Evolutionary conservation across 2,113 vertebrate genomes (phyloP), one percentile per base, ranked within the genome.

Genomic region (Protobothrops mucrosquamatus): DNA sequence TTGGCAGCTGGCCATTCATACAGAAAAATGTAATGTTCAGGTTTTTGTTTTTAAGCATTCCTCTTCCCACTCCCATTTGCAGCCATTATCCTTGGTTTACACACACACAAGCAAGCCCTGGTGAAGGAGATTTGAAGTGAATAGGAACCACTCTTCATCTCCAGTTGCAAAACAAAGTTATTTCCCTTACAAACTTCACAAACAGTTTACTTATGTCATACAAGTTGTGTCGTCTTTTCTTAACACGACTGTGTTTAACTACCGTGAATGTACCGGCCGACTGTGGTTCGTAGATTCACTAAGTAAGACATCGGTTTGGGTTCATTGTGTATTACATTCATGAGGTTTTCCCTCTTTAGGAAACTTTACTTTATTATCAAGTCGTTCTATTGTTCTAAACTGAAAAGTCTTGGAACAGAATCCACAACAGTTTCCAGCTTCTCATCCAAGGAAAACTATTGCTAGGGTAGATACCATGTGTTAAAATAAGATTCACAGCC

Each of bases 401-500:
- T 6, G 34, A 87, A 86, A 91, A 6, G 7, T 24, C 34, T 85
- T 89, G 69, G 23, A 92, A 39, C 8, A 26, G 48, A 59, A 7
- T n/a, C 34, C 26, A 39, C 7, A 87, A 34, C 34, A 20, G 18
- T 39, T 48, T 89, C 15, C 48, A 34, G 0, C 52, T 81, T 85
- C 87, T 89, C 90, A n/a, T 0, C 2, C 56, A 26, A 92, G n/a
- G 15, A 46, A 10, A 39, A 56, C 34, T n/a, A 85, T 23, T 57
- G 51, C 18, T 39, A 57, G 39, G 26, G 46, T n/a, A 90, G 64
- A 8, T 26, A 88, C 26, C 6, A 26, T 90, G 86, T 97, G 96
- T 94, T 95, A 96, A 93, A 95, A 94, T 91, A 81, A 81, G 74
- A 81, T 48, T 92, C 20, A 87, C 15, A 88, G 57, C 1, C 18